Percentiles rank a stretch among this genome's conserved stretches.
phyloP scores from a whole-genome alignment of 2,797 vertebrate species.

The Crocodylus rhombifer region DNA sequence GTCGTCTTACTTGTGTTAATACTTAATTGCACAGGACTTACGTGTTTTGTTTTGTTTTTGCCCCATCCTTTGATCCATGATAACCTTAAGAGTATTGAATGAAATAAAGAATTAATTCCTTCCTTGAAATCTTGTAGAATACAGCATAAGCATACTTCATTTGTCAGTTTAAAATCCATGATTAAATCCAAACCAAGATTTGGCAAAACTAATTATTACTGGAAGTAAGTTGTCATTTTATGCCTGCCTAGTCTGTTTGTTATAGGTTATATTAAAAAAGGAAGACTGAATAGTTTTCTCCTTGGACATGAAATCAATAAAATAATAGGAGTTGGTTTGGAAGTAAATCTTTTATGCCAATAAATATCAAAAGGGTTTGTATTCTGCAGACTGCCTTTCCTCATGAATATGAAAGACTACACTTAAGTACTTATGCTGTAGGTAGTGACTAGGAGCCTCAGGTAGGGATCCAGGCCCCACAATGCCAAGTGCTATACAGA shows the following conservation, averaged over 20 bases:
- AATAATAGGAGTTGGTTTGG: background rate
- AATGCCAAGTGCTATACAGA: rapidly evolving
- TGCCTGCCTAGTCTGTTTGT: background rate
- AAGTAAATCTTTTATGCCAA: too few relatives aligned
- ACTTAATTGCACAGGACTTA: rapidly evolving
- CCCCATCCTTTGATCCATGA: background rate
- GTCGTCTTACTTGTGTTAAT: background rate
- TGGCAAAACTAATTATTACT: background rate
- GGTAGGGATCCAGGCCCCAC: background rate
- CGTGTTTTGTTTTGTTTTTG: background rate
- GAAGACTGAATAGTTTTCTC: background rate
- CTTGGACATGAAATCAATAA: rapidly evolving
- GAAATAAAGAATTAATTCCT: background rate
- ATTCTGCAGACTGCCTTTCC: background rate
- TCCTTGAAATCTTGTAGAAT: background rate
- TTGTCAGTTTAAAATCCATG: background rate
- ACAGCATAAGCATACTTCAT: background rate
- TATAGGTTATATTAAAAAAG: background rate
- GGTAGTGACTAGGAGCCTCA: background rate
- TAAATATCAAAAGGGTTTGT: background rate
- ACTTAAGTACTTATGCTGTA: background rate
- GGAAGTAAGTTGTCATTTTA: background rate
- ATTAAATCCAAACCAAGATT: slow-evolving; percentile 19
- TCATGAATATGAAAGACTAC: background rate
- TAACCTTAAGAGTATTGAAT: background rate